A percentile compares a stretch with the other conserved stretches of the same genome.
These are phyloP conservation scores for Andrena haemorrhoa DNA, from an alignment of 2,888 invertebrate genomes.

Conservation along the genomic window DNA sequence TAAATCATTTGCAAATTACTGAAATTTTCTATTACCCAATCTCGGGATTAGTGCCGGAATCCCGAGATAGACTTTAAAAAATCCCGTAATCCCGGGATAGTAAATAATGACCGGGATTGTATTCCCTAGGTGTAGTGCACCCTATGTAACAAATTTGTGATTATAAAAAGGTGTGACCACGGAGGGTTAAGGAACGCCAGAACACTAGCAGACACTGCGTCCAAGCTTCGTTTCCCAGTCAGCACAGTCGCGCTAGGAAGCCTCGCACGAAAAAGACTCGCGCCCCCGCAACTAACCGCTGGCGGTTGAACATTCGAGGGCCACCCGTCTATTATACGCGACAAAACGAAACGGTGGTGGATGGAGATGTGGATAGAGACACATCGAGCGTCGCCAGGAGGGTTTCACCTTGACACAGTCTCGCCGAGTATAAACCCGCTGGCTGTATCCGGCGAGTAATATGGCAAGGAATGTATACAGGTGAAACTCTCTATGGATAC, in stretches of 20 bases:
- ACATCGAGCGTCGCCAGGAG: neutral
- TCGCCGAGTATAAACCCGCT: conserved; percentile 46
- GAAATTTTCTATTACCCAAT: too few relatives aligned
- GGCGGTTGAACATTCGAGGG: conserved; percentile 2
- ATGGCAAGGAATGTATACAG: conserved; percentile 63
- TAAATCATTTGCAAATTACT: too few relatives aligned
- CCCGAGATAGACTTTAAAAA: too few relatives aligned
- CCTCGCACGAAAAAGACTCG: neutral
- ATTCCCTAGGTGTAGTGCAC: too few relatives aligned
- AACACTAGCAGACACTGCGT: neutral
- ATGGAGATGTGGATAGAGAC: neutral
- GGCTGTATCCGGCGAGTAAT: conserved; percentile 51
- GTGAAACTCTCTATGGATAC: conserved; percentile 72
- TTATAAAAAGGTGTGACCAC: too few relatives aligned
- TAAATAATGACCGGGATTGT: too few relatives aligned
- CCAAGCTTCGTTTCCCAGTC: neutral
- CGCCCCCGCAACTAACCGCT: neutral
- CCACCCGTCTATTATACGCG: neutral
- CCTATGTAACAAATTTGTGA: too few relatives aligned
- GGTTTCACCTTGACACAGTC: conserved; percentile 60
- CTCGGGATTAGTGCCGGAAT: too few relatives aligned
- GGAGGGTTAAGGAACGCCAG: neutral
- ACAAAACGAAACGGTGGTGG: neutral
- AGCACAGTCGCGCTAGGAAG: neutral
- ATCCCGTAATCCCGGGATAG: too few relatives aligned